Conservation (phyloP, 1,140 invertebrate species). For the Penaeus chinensis region DNA sequence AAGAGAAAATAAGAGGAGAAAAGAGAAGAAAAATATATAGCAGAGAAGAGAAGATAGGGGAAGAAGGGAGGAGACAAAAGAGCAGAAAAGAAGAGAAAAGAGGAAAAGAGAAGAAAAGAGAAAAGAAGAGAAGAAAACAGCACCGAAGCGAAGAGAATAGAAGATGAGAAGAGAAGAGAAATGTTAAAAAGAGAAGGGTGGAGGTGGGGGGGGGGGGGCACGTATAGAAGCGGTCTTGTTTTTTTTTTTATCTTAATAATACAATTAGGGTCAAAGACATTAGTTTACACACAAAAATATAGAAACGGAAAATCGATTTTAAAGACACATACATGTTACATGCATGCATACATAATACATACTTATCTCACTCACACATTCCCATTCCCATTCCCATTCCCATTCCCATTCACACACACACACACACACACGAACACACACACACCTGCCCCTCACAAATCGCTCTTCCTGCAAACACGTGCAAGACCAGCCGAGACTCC, state of each 20-base stretch:
- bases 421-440: not conserved
- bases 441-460: not conserved
- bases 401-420: slow-evolving; percentile 8
- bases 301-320: no score
- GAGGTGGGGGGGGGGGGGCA: no score
- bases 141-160: no score
- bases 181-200: no score
- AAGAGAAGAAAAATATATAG: not conserved
- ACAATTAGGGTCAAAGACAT: no score
- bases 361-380: not conserved
- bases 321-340: no score
- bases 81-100: not conserved
- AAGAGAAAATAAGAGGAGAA: not conserved
- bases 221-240: no score
- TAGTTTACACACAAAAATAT: no score
- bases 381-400: not conserved
- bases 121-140: not conserved
- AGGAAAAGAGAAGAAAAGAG: not conserved
- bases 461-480: not conserved
- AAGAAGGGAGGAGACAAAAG: not conserved
- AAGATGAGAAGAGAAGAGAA: no score
- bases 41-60: not conserved
- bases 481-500: not conserved
- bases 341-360: no score
- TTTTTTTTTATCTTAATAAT: no score